These are phyloP conservation scores for Geococcyx californianus DNA, from an alignment of 2,113 vertebrate species.

Conservation along the genomic window DNA sequence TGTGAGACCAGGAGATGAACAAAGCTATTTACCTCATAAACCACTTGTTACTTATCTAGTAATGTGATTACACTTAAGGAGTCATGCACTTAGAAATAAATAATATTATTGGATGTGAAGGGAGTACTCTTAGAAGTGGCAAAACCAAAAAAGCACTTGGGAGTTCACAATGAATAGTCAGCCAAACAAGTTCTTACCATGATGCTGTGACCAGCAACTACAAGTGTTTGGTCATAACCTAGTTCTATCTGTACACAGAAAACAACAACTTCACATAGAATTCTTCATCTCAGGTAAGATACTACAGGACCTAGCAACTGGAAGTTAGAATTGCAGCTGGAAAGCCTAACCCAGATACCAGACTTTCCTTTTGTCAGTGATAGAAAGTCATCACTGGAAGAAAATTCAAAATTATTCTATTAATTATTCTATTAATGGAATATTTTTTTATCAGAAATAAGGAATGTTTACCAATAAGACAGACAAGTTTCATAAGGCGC, in stretches of 20 bases:
- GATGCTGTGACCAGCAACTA: not conserved
- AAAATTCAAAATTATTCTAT: not conserved
- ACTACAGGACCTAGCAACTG: not conserved
- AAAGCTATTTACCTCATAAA: not conserved
- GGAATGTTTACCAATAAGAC: not conserved
- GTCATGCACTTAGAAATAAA: not conserved
- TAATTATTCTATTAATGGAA: not conserved
- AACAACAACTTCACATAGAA: not conserved
- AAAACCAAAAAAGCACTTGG: not conserved
- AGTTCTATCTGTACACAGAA: not conserved
- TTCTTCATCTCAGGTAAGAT: not conserved
- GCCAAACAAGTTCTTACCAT: not conserved
- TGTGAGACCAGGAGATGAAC: not conserved
- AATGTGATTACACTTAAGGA: not conserved
- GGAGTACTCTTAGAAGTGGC: not conserved
- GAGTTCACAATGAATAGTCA: not conserved
- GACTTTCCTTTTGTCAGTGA: not conserved
- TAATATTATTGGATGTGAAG: not conserved
- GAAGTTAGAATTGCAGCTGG: not conserved
- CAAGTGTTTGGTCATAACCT: not conserved
- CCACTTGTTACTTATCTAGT: not conserved
- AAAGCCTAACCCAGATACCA: not conserved
- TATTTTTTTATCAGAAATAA: not conserved
- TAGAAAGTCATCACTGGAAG: not conserved
- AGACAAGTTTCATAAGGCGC: not conserved